Conservation (phyloP, 2,888 invertebrate species). For the Sminthurinus aureus region DNA sequence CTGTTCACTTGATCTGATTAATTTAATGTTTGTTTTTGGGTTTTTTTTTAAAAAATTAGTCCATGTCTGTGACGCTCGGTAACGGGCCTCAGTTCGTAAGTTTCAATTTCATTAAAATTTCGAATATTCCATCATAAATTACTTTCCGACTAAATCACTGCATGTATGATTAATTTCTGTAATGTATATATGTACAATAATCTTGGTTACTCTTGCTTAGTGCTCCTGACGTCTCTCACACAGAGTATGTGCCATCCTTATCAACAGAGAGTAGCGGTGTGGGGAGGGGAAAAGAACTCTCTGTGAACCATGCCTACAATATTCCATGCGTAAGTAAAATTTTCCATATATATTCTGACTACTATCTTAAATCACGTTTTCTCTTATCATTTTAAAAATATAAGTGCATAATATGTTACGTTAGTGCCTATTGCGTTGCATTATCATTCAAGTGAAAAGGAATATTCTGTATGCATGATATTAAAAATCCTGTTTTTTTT, state of each 20-base stretch:
- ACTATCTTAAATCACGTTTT: background rate
- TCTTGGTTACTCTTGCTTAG: too few species aligned
- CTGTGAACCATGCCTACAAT: constrained; percentile 66
- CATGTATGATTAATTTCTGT: too few species aligned
- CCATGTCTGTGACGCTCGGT: constrained; percentile 80
- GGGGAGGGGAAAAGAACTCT: constrained; percentile 75
- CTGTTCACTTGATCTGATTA: too few species aligned
- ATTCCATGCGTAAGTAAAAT: constrained; percentile 63
- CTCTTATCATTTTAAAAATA: background rate
- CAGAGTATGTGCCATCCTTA: constrained; percentile 71
- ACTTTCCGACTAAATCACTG: background rate
- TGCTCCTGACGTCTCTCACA: constrained; percentile 99
- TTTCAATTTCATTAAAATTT: background rate
- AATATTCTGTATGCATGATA: background rate
- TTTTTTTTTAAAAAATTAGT: too few species aligned
- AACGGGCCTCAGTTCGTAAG: constrained; percentile 92
- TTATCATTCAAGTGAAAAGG: background rate
- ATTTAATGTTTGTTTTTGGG: too few species aligned
- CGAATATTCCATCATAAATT: background rate
- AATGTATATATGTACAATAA: too few species aligned
- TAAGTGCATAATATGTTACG: too few species aligned
- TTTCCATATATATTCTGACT: constrained; percentile 7
- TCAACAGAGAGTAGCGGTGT: constrained; percentile 76
- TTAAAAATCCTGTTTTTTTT: background rate
- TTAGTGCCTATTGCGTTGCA: too few species aligned